Evolutionary conservation across 1,140 invertebrate species (phyloP).

Genomic region (Cotesia vestalis): DNA sequence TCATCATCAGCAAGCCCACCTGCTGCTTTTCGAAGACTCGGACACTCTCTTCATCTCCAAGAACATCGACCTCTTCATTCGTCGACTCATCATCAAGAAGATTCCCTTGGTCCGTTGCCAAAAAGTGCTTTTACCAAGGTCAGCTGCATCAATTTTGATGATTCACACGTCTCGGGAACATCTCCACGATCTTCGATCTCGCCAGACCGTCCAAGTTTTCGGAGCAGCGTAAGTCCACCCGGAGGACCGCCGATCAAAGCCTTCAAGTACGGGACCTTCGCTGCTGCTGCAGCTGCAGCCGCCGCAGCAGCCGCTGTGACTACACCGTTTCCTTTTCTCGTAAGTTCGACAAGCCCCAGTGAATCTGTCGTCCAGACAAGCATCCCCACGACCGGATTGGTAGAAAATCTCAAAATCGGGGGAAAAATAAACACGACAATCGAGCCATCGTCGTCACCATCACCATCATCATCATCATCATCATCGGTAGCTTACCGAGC

Average conservation of each 20-base stretch:
- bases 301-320: slow-evolving; percentile 24
- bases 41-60: slow-evolving; percentile 40
- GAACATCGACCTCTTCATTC: background rate
- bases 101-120: slow-evolving; percentile 57
- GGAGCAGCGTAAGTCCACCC: slow-evolving; percentile 80
- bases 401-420: slow-evolving; percentile 57
- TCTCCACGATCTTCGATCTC: slow-evolving; percentile 75
- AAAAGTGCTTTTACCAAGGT: slow-evolving; percentile 84
- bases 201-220: slow-evolving; percentile 77
- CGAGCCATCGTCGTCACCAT: slow-evolving; percentile 37
- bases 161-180: slow-evolving; percentile 53
- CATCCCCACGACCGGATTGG: slow-evolving; percentile 4
- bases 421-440: slow-evolving; percentile 57
- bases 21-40: slow-evolving; percentile 13
- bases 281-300: slow-evolving; percentile 53
- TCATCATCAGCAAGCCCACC: slow-evolving; percentile 43
- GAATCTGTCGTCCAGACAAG: slow-evolving; percentile 38
- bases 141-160: slow-evolving; percentile 52
- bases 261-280: slow-evolving; percentile 59
- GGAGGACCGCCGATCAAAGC: slow-evolving; percentile 52
- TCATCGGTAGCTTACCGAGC: slow-evolving; percentile 43
- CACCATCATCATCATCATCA: too few relatives aligned
- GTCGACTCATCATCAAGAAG: slow-evolving; percentile 28
- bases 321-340: slow-evolving; percentile 60
- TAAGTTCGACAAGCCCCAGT: slow-evolving; percentile 50